Conservation (phyloP, 2,113 vertebrate species). For the Peromyscus polionotus region DNA sequence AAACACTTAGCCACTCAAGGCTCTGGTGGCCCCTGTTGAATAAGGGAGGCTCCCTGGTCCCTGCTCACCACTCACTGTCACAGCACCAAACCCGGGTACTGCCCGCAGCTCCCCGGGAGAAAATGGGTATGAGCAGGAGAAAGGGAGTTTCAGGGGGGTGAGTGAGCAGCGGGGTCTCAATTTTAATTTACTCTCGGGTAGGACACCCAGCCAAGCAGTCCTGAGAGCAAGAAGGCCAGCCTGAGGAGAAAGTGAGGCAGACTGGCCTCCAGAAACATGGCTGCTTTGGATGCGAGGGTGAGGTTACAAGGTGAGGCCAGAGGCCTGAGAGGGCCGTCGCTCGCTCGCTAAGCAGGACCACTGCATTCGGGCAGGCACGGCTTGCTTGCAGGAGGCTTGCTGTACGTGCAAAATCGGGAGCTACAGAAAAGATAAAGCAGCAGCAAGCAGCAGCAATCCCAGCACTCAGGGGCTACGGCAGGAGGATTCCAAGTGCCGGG, state of each 20-base stretch:
- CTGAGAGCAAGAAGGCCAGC: no score
- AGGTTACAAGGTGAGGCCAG: not conserved
- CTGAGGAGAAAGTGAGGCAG: not conserved
- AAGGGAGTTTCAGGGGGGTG: not conserved
- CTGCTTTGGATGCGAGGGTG: not conserved
- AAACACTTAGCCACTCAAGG: not conserved
- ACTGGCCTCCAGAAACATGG: not conserved
- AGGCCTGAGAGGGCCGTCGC: not conserved
- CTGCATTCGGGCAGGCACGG: not conserved
- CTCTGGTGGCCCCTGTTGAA: not conserved
- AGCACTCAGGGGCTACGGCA: not conserved
- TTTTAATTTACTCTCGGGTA: rapidly evolving
- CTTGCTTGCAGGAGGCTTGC: not conserved
- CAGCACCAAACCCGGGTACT: not conserved
- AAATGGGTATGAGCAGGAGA: not conserved
- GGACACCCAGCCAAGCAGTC: not conserved
- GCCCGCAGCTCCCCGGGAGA: not conserved
- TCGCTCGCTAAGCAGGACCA: not conserved
- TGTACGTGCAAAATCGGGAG: not conserved
- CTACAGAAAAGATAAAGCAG: not conserved
- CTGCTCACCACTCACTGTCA: not conserved
- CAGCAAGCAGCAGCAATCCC: not conserved
- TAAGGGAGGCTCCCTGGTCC: not conserved
- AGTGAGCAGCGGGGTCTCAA: not conserved
- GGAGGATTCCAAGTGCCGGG: not conserved